A percentile compares a stretch with the other conserved stretches of the same genome.
phyloP scores from a whole-genome alignment of 2,113 vertebrate genomes.

The Pseudopipra pipra region DNA sequence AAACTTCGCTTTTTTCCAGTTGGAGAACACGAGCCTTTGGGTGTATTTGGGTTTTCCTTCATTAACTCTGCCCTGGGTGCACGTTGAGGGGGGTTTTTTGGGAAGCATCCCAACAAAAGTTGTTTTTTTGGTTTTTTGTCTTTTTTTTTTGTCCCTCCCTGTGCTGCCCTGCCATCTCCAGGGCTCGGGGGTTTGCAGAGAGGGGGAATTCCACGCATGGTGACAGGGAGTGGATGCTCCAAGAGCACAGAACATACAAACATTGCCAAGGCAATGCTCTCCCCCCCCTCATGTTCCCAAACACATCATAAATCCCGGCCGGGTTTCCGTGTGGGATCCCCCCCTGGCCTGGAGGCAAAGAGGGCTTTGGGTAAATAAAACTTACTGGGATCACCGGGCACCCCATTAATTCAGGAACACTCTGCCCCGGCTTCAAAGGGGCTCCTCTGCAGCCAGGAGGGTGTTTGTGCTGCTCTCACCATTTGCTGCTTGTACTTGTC shows the following conservation, averaged over 20 bases:
- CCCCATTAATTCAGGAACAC: slow-evolving; percentile 81
- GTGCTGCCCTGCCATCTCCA: neutral
- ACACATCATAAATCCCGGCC: slow-evolving; percentile 76
- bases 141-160: no score
- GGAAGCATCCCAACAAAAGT: neutral
- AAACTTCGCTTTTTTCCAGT: neutral
- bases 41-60: neutral
- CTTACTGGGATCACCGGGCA: slow-evolving; percentile 74
- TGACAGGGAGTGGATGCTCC: neutral
- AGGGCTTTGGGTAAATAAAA: slow-evolving; percentile 76
- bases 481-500: slow-evolving; percentile 79
- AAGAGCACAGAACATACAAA: neutral
- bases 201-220: slow-evolving; percentile 69
- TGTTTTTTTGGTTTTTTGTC: neutral
- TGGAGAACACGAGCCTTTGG: neutral
- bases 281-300: slow-evolving; percentile 60
- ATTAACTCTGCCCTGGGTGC: neutral
- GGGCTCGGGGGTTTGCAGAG: slow-evolving; percentile 56
- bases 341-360: slow-evolving; percentile 67
- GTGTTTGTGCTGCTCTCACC: slow-evolving; percentile 70
- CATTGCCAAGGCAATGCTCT: slow-evolving; percentile 51
- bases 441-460: slow-evolving; percentile 56
- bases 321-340: slow-evolving; percentile 67
- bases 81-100: no score
- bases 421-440: slow-evolving; percentile 76